These are phyloP conservation scores for Vidua macroura DNA, from an alignment of 2,113 vertebrate genomes.

Conservation along the genomic window DNA sequence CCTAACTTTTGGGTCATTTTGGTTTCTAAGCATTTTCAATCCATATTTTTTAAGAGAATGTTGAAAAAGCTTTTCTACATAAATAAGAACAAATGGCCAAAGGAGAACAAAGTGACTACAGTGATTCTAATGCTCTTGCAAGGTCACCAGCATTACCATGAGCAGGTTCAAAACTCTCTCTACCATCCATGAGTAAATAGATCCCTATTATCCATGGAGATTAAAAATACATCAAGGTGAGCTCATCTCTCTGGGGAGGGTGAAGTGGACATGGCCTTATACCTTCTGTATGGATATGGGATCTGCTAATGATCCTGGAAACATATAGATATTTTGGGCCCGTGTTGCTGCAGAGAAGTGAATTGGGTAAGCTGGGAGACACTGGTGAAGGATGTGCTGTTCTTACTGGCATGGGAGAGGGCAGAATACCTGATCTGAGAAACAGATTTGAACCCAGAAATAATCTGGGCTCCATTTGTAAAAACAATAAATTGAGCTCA, in stretches of 20 bases:
- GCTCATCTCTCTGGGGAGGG: neutral
- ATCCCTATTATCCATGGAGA: neutral
- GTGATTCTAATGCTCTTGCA: neutral
- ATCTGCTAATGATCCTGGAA: neutral
- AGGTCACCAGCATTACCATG: neutral
- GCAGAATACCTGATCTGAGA: neutral
- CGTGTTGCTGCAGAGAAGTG: neutral
- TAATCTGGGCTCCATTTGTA: neutral
- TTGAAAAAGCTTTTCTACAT: neutral
- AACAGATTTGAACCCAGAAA: neutral
- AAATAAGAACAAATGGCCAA: neutral
- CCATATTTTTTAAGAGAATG: neutral
- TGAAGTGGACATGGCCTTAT: neutral
- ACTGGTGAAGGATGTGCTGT: neutral
- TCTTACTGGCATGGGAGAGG: neutral
- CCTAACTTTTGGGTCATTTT: neutral
- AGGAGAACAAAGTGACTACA: neutral
- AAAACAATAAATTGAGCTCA: slow-evolving; percentile 28
- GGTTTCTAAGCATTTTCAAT: neutral
- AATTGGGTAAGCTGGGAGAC: neutral
- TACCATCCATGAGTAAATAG: neutral
- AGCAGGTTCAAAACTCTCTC: neutral
- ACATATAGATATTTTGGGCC: neutral
- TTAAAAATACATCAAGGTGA: neutral
- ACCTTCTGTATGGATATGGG: neutral